These are phyloP conservation scores for Rhinoraja longicauda DNA, from an alignment of 2,797 vertebrate species.

Conservation along the genomic window DNA sequence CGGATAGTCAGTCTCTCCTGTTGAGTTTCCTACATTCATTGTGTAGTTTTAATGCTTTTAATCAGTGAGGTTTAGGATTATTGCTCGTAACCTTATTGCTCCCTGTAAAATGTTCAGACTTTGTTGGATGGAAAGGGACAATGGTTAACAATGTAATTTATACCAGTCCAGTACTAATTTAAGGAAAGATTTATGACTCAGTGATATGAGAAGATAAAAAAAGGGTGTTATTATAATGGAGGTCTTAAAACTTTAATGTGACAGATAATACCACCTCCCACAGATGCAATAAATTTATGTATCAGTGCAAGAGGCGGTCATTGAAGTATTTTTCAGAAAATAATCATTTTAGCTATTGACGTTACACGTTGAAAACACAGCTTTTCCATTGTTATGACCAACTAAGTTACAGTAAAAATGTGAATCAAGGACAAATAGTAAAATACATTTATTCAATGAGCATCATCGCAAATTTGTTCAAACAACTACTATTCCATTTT, in stretches of 20 bases:
- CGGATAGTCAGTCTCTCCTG: not conserved
- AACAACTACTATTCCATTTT: not conserved
- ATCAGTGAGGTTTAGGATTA: not conserved
- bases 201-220: not conserved
- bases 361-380: not conserved
- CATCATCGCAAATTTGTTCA: not conserved
- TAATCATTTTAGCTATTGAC: not conserved
- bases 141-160: conserved; percentile 1
- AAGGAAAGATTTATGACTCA: not conserved
- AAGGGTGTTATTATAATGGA: not conserved
- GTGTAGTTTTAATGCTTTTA: not conserved
- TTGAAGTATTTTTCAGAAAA: not conserved
- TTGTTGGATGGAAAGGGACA: not conserved
- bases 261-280: not conserved
- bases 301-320: too few species aligned
- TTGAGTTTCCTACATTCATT: not conserved
- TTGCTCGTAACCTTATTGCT: not conserved
- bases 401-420: not conserved
- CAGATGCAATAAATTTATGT: not conserved
- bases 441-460: not conserved
- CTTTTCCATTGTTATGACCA: not conserved
- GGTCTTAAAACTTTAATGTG: not conserved
- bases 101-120: not conserved
- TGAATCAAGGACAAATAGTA: not conserved
- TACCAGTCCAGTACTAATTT: not conserved